These are phyloP conservation scores for Phortica magna DNA, from an alignment of 2,888 invertebrate species.

Conservation along the genomic window DNA sequence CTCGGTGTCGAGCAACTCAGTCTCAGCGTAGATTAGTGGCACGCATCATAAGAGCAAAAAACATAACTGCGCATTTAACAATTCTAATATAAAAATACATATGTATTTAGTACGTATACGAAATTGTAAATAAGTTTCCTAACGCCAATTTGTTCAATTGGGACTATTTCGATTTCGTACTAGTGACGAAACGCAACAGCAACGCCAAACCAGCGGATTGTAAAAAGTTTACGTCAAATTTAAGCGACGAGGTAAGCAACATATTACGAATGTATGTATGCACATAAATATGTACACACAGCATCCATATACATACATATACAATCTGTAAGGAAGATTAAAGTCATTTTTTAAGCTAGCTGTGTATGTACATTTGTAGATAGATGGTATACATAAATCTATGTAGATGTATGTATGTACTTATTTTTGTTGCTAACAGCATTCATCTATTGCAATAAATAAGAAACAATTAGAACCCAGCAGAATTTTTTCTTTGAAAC, in stretches of 20 bases:
- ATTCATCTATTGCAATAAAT: too few relatives aligned
- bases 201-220: too few relatives aligned
- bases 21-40: constrained; percentile 70
- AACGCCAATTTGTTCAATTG: too few relatives aligned
- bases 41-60: constrained; percentile 35
- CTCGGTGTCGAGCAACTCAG: constrained; percentile 54
- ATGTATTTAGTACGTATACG: background rate
- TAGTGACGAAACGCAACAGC: too few relatives aligned
- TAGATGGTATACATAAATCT: too few relatives aligned
- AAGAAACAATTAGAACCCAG: too few relatives aligned
- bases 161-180: too few relatives aligned
- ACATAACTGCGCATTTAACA: constrained; percentile 33
- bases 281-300: constrained; percentile 5
- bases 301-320: background rate
- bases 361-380: too few relatives aligned
- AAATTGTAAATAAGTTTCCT: background rate
- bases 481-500: too few relatives aligned
- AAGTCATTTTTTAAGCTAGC: background rate
- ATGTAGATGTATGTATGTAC: too few relatives aligned
- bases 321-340: background rate
- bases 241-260: background rate
- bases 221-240: background rate
- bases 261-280: background rate
- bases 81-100: constrained; percentile 19
- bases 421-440: too few relatives aligned